phyloP scores from a whole-genome alignment of 64 coral and sea anemone species.

The Montipora sp. region DNA sequence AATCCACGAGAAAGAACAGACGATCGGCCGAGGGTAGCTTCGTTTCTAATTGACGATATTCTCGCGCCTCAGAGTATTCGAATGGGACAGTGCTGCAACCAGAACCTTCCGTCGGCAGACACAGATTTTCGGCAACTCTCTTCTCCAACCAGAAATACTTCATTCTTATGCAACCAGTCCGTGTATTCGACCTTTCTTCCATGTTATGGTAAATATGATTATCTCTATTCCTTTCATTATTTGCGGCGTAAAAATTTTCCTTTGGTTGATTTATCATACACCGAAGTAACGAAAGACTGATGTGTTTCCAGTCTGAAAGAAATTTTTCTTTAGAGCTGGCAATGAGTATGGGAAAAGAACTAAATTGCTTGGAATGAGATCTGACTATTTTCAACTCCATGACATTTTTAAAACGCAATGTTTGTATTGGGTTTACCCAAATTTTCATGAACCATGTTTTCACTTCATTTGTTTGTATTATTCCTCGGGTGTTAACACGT shows the following conservation, averaged over 20 bases:
- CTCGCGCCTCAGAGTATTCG: neutral
- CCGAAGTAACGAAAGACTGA: too few species aligned
- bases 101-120: neutral
- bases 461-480: conserved; percentile 35
- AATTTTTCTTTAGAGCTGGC: too few species aligned
- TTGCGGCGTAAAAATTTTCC: too few species aligned
- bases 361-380: conserved; percentile 6
- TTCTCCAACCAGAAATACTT: neutral
- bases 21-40: conserved; percentile 18
- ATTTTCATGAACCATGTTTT: conserved; percentile 16
- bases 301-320: too few species aligned
- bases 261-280: too few species aligned
- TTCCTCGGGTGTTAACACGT: neutral
- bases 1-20: conserved; percentile 30
- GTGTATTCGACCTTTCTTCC: neutral
- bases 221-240: neutral
- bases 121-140: neutral
- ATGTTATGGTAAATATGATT: conserved; percentile 24
- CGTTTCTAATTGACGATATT: conserved; percentile 47
- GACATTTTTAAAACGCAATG: conserved; percentile 14
- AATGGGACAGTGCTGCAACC: neutral
- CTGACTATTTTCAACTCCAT: neutral
- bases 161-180: neutral
- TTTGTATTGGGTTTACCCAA: conserved; percentile 19
- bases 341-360: neutral